Evolutionary conservation across 2,113 vertebrate genomes (phyloP).

Genomic region (Bubo bubo): DNA sequence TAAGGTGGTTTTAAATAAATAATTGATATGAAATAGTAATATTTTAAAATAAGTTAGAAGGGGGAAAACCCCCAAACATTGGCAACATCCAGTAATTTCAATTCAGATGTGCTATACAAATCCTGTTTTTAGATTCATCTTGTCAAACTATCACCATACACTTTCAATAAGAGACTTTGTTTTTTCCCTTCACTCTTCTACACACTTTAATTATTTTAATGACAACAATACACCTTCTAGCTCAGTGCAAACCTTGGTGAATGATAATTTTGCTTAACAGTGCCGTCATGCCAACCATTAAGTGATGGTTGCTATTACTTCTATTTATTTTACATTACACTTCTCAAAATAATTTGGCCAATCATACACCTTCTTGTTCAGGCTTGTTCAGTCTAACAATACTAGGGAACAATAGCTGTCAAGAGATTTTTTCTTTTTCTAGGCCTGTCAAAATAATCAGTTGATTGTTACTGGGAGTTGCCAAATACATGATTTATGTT

Average conservation of each 20-base stretch:
- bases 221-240: neutral
- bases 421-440: neutral
- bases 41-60: neutral
- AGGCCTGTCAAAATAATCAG: neutral
- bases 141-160: neutral
- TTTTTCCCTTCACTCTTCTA: neutral
- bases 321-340: neutral
- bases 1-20: neutral
- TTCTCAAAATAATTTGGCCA: neutral
- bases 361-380: neutral
- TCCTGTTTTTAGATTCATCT: neutral
- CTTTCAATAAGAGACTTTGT: neutral
- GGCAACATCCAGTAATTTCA: neutral
- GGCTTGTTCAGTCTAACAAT: neutral
- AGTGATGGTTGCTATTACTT: neutral
- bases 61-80: neutral
- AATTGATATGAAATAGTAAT: neutral
- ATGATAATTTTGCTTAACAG: slow-evolving; percentile 17
- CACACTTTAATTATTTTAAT: slow-evolving; percentile 54
- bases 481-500: neutral
- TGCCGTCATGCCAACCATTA: neutral
- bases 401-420: neutral
- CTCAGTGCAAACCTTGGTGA: neutral
- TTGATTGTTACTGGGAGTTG: neutral
- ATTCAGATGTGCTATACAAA: neutral